These are phyloP conservation scores for Apostichopus californicus DNA, from an alignment of 35 echinoderm and acorn worm genomes.

Conservation along the genomic window DNA sequence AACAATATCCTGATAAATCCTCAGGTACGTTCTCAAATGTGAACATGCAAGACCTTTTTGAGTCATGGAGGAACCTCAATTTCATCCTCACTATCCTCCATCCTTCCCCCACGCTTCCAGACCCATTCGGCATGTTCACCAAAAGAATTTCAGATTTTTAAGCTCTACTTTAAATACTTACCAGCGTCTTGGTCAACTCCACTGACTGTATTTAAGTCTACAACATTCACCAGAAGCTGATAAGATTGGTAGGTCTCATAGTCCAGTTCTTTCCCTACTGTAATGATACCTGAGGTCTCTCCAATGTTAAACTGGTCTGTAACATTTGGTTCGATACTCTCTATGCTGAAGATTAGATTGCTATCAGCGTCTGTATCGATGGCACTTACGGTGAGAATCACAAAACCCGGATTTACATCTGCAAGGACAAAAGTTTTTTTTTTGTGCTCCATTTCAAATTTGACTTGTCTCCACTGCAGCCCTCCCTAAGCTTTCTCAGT, in stretches of 20 bases:
- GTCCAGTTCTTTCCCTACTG: slow-evolving; percentile 35
- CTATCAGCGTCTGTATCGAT: slow-evolving; percentile 44
- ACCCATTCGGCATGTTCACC: too few relatives aligned
- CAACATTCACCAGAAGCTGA: slow-evolving; percentile 32
- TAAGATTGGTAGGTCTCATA: slow-evolving; percentile 45
- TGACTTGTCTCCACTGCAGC: too few relatives aligned
- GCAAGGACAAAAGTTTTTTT: background rate
- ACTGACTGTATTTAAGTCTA: slow-evolving; percentile 49
- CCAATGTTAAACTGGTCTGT: slow-evolving; percentile 47
- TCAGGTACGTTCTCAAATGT: too few relatives aligned
- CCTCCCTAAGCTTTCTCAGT: too few relatives aligned
- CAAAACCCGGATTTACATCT: background rate
- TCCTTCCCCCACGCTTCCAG: too few relatives aligned
- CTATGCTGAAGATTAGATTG: slow-evolving; percentile 29
- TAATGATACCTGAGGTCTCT: slow-evolving; percentile 34
- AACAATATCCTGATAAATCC: too few relatives aligned
- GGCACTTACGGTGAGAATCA: slow-evolving; percentile 26
- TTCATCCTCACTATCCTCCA: too few relatives aligned
- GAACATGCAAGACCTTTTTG: too few relatives aligned
- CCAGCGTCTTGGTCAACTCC: slow-evolving; percentile 21
- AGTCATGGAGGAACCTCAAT: too few relatives aligned
- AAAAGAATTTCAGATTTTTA: too few relatives aligned
- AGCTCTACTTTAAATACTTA: background rate
- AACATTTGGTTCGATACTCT: background rate
- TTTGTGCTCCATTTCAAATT: background rate